phyloP scores from a whole-genome alignment of 2,888 invertebrate species.

The Baronia brevicornis region DNA sequence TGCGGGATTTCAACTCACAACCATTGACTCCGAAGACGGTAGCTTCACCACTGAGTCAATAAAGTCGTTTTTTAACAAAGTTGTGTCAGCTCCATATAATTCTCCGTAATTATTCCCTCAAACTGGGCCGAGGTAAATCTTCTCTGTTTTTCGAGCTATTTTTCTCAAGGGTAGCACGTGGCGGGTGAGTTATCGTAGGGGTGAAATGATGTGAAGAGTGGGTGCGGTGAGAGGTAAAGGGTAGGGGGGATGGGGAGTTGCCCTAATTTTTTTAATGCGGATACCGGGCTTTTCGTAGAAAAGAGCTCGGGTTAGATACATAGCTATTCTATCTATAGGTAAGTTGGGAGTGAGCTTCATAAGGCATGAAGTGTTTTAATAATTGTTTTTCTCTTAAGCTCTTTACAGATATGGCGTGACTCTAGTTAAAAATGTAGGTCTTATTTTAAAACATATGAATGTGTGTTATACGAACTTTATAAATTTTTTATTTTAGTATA shows the following conservation, averaged over 20 bases:
- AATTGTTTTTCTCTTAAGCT: too few species aligned
- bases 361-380: too few species aligned
- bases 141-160: constrained; percentile 69
- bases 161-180: constrained; percentile 68
- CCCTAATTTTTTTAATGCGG: constrained; percentile 64
- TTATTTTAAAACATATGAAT: too few species aligned
- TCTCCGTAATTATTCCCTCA: constrained; percentile 21
- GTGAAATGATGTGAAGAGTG: constrained; percentile 24
- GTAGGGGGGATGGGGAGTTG: constrained; percentile 35
- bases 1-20: constrained; percentile 7
- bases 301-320: constrained; percentile 35
- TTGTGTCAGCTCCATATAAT: constrained; percentile 18
- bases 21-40: constrained; percentile 1
- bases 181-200: constrained; percentile 46
- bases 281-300: constrained; percentile 44
- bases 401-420: too few species aligned
- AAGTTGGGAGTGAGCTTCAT: too few species aligned
- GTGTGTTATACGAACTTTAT: too few species aligned
- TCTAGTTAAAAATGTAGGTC: too few species aligned
- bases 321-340: constrained; percentile 21
- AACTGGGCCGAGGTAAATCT: constrained; percentile 60
- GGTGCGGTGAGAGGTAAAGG: constrained; percentile 25
- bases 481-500: too few species aligned
- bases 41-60: too few species aligned
- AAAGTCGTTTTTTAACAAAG: constrained; percentile 20